Percentiles rank a stretch among this genome's conserved stretches.
These are phyloP conservation scores for Odocoileus virginianus DNA, from an alignment of 2,113 vertebrate genomes.

Conservation along the genomic window DNA sequence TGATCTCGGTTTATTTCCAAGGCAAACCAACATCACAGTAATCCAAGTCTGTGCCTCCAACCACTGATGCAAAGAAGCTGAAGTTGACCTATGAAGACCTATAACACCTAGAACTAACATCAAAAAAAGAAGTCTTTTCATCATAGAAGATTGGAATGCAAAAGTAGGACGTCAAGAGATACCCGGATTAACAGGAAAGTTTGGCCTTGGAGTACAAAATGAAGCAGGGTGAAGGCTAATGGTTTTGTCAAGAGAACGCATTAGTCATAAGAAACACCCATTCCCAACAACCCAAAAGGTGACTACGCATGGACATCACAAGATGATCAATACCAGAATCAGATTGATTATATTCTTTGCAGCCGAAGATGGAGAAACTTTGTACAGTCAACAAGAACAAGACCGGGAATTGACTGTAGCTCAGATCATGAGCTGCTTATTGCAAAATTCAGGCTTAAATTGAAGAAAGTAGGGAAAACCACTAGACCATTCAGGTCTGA, in stretches of 20 bases:
- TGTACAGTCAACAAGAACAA: background rate
- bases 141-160: background rate
- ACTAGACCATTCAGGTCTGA: background rate
- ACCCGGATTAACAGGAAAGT: background rate
- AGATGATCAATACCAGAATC: background rate
- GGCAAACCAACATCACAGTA: background rate
- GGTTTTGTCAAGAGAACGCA: background rate
- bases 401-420: background rate
- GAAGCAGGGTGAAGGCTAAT: background rate
- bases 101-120: background rate
- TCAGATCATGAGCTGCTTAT: background rate
- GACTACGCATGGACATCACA: background rate
- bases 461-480: background rate
- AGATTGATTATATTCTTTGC: background rate
- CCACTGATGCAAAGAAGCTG: background rate
- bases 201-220: background rate
- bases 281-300: background rate
- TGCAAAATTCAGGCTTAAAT: background rate
- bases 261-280: background rate
- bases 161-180: background rate
- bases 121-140: background rate
- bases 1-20: background rate
- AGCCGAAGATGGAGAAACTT: background rate
- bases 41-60: background rate
- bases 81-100: background rate